Percentiles rank a stretch among this genome's conserved stretches.
These are phyloP conservation scores for Montipora sp. DNA, from an alignment of 64 coral and sea anemone genomes.

Conservation along the genomic window DNA sequence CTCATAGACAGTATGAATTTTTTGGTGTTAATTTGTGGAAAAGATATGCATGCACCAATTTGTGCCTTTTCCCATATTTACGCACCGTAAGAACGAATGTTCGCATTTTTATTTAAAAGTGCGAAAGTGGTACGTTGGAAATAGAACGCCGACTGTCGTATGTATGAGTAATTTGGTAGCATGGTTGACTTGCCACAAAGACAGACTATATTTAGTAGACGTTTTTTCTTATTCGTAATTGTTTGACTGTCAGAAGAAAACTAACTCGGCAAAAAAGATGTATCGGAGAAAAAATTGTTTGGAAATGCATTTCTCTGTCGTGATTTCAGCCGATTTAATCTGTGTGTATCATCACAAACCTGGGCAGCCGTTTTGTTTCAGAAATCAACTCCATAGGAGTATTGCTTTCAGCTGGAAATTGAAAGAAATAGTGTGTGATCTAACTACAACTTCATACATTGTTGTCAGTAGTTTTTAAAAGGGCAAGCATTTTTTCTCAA, in stretches of 20 bases:
- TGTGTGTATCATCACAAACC: neutral
- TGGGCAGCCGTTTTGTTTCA: neutral
- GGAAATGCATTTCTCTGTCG: neutral
- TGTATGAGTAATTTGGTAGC: neutral
- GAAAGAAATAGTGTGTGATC: neutral
- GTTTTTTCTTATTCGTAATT: neutral
- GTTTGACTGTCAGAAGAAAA: neutral
- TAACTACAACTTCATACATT: neutral
- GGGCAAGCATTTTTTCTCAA: neutral
- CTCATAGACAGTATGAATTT: neutral
- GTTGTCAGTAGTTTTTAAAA: neutral
- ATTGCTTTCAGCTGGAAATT: neutral
- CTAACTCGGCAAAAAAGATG: no score
- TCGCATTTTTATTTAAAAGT: neutral
- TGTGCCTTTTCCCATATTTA: neutral
- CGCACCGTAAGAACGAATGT: no score
- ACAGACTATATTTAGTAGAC: neutral
- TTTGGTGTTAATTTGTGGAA: neutral
- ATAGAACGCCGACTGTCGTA: conserved; percentile 2
- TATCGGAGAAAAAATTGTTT: neutral
- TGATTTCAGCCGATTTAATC: neutral
- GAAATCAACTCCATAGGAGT: neutral
- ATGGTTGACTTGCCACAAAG: neutral
- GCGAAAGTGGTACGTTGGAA: neutral
- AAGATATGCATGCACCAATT: neutral